Conservation (phyloP, 2,888 invertebrate genomes). For the Chaetogeoica ovagalla region DNA sequence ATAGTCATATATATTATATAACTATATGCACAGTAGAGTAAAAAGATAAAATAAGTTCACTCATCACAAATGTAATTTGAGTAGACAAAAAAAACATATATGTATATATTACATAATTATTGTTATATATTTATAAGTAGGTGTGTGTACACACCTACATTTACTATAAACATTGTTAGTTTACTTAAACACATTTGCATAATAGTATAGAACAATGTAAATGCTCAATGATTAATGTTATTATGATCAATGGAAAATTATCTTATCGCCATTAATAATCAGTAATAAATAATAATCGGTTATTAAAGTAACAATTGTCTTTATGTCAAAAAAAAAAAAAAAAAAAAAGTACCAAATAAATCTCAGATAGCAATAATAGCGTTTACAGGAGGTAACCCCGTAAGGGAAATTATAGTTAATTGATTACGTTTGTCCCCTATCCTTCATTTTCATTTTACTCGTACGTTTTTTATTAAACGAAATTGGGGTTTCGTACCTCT, state of each 20-base stretch:
- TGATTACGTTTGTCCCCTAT: conserved; percentile 28
- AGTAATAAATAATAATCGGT: not conserved
- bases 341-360: too few species aligned
- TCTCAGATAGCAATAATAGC: too few species aligned
- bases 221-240: too few species aligned
- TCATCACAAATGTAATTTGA: not conserved
- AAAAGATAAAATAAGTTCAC: not conserved
- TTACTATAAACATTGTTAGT: not conserved
- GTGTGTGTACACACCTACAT: too few species aligned
- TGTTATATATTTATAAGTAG: too few species aligned
- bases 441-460: not conserved
- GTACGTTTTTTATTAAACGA: not conserved
- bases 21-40: not conserved
- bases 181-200: not conserved
- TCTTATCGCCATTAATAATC: too few species aligned
- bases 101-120: too few species aligned
- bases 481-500: conserved; percentile 1
- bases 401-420: conserved; percentile 8
- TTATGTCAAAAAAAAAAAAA: not conserved
- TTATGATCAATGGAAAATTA: too few species aligned
- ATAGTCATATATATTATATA: not conserved
- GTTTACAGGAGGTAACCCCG: not conserved
- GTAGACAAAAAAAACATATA: not conserved
- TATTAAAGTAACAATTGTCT: not conserved
- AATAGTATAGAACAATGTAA: too few species aligned